Base-by-base conservation (phyloP, 2,113 vertebrate genomes). In the Scomber colias region DNA sequence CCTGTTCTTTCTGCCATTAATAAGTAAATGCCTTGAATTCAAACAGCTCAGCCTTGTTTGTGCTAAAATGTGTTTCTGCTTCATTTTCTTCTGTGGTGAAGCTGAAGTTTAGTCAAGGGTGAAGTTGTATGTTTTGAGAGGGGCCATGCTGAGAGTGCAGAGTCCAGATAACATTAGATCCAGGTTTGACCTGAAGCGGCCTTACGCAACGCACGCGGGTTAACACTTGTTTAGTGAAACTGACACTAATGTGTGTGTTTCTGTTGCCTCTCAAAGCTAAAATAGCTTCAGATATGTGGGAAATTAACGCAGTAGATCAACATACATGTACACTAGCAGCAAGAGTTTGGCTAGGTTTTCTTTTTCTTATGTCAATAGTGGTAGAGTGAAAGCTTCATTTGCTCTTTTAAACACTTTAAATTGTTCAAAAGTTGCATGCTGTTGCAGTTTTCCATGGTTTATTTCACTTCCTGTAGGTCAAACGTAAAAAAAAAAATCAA, bases 21-120 rank as follows among this genome's bases (percentile, higher is more conserved):
- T 70, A 19, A 63, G 45, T 24, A 5, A 35, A 74, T 44, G 31
- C 15, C 77, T 66, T 59, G n/a, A 56, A 31, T 48, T 31, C 61
- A 64, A 31, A 46, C 75, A 24, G 11, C 55, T 54, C 4, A 13
- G 53, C 21, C 13, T 62, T 62, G 48, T 73, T 77, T 55, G 69
- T 46, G 44, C 50, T 11, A 44, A 1, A 0, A 74, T 73, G 13
- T 63, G 10, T 50, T 69, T 73, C 62, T 63, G 81, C 75, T 77
- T 48, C 55, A 57, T 77, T 72, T 76, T 70, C 19, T 56, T 53
- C 55, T 1, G 50, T 1, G 55, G 15, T 40, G 35, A 40, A 40
- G 35, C 35, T 17, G 50, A 46, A 12, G 73, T 54, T 77, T 62
- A 77, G 74, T 27, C 54, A 27, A 62, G 74, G 54, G 62, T 72